Conservation (phyloP, 2,888 invertebrate species). For the Cheiracanthium punctorium region DNA sequence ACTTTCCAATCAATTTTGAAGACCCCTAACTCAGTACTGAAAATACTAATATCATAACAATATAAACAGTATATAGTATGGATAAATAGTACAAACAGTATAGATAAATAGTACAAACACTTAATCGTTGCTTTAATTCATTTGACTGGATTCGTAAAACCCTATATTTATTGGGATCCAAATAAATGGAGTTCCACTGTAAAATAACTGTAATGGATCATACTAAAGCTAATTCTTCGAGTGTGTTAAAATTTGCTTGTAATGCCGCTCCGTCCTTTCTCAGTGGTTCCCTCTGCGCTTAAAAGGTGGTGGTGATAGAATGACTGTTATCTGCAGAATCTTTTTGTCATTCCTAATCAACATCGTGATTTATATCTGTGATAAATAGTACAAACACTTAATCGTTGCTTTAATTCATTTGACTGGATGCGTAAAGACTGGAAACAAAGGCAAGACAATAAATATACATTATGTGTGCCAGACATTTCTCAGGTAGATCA, state of each 20-base stretch:
- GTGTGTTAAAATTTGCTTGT: slow-evolving; percentile 31
- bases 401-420: slow-evolving; percentile 18
- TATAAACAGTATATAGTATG: too few species aligned
- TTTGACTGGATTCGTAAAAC: neutral
- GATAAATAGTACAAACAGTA: too few species aligned
- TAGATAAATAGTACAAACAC: slow-evolving; percentile 68
- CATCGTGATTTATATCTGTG: slow-evolving; percentile 66
- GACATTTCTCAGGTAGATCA: slow-evolving; percentile 45
- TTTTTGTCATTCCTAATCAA: slow-evolving; percentile 43
- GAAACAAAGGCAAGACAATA: neutral
- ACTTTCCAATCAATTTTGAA: too few species aligned
- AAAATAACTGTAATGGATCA: too few species aligned
- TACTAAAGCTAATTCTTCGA: neutral
- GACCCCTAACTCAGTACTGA: too few species aligned
- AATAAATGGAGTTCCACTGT: too few species aligned
- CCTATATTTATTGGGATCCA: too few species aligned
- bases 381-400: slow-evolving; percentile 65
- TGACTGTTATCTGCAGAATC: slow-evolving; percentile 52
- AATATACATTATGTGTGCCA: slow-evolving; percentile 15
- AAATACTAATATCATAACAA: too few species aligned
- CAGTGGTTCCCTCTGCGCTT: slow-evolving; percentile 56
- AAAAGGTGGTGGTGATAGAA: slow-evolving; percentile 55
- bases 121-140: slow-evolving; percentile 18
- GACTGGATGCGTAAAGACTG: neutral
- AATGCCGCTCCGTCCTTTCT: slow-evolving; percentile 56